These are phyloP conservation scores for Phlogophora meticulosa DNA, from an alignment of 2,888 invertebrate genomes.

Conservation along the genomic window DNA sequence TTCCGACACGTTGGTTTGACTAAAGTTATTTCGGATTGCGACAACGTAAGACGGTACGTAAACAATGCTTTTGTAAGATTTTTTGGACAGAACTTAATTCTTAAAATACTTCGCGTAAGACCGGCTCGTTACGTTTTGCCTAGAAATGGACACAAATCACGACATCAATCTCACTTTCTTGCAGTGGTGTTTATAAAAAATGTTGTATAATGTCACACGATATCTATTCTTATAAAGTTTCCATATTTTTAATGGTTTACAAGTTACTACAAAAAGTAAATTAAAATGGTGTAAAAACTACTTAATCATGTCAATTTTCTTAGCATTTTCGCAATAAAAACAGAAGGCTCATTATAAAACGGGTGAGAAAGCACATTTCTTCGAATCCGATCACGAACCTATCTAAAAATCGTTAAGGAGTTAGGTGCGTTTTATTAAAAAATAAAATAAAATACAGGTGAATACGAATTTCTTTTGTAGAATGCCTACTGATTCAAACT, in stretches of 20 bases:
- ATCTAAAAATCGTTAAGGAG: conserved; percentile 1
- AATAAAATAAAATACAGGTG: conserved; percentile 1
- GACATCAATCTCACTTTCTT: conserved; percentile 52
- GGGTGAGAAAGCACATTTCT: conserved; percentile 4
- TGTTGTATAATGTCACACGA: conserved; percentile 40
- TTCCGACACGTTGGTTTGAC: conserved; percentile 63
- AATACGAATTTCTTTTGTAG: conserved; percentile 4
- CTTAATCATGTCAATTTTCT: conserved; percentile 27
- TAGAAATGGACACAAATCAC: conserved; percentile 39
- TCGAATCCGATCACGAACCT: conserved; percentile 6
- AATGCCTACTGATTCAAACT: conserved; percentile 6
- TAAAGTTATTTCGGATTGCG: conserved; percentile 65
- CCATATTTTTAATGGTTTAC: conserved; percentile 26
- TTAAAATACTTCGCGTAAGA: conserved; percentile 16
- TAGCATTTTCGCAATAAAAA: conserved; percentile 6
- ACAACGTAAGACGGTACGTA: conserved; percentile 68
- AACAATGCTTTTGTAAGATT: conserved; percentile 8
- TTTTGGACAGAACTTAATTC: background rate
- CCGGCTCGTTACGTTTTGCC: conserved; percentile 17
- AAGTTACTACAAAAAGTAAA: conserved; percentile 41
- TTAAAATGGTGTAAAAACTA: conserved; percentile 9
- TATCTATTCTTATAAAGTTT: conserved; percentile 32
- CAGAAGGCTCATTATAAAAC: background rate
- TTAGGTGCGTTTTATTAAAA: background rate
- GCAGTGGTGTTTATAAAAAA: conserved; percentile 47